Evolutionary conservation across 1,140 invertebrate genomes (phyloP).

Genomic region (Drosophila takahashii): DNA sequence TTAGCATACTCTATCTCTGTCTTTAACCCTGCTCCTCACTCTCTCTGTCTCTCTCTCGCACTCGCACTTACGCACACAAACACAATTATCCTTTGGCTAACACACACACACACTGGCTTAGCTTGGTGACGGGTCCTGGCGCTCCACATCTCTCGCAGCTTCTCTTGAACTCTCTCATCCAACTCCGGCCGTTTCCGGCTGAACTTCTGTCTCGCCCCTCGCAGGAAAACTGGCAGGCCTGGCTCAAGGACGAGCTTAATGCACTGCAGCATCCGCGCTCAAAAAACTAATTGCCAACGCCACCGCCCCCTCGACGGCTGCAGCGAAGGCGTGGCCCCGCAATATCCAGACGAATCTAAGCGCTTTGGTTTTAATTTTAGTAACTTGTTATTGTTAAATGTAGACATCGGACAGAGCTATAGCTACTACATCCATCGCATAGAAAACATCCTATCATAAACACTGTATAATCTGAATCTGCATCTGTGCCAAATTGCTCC

Average conservation of each 20-base stretch:
- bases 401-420: slow-evolving; percentile 54
- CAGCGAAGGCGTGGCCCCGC: slow-evolving; percentile 32
- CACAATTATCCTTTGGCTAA: slow-evolving; percentile 18
- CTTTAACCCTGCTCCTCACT: slow-evolving; percentile 9
- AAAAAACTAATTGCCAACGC: slow-evolving; percentile 70
- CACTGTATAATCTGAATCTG: slow-evolving; percentile 42
- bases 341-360: slow-evolving; percentile 57
- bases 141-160: slow-evolving; percentile 12
- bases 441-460: slow-evolving; percentile 29
- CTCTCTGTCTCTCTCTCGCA: background rate
- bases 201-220: slow-evolving; percentile 59
- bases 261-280: slow-evolving; percentile 69
- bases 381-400: slow-evolving; percentile 80
- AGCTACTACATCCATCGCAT: slow-evolving; percentile 41
- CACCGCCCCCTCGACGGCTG: slow-evolving; percentile 29
- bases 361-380: slow-evolving; percentile 74
- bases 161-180: slow-evolving; percentile 23
- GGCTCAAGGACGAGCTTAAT: slow-evolving; percentile 80
- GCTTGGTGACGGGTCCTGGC: slow-evolving; percentile 67
- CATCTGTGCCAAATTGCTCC: slow-evolving; percentile 73
- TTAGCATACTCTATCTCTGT: slow-evolving; percentile 64
- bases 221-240: slow-evolving; percentile 78
- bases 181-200: slow-evolving; percentile 37
- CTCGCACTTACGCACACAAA: slow-evolving; percentile 6
- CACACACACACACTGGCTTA: slow-evolving; percentile 32